Evolutionary conservation across 1,140 invertebrate species (phyloP).

Genomic region (Psilanteris sp.): DNA sequence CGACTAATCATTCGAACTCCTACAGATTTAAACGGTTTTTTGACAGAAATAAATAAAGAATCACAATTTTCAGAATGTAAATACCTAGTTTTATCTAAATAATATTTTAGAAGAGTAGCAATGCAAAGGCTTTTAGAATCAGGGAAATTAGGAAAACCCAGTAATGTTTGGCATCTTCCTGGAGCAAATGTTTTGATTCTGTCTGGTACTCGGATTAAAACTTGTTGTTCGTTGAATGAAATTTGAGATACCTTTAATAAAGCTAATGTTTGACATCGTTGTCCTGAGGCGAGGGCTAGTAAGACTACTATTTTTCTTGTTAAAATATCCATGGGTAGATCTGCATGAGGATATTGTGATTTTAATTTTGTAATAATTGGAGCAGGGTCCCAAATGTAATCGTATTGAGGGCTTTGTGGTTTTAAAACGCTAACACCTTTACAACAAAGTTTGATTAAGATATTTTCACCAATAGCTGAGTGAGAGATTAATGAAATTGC

Average conservation of each 20-base stretch:
- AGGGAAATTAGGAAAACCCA: not conserved
- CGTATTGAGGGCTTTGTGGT: not conserved
- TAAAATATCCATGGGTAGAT: not conserved
- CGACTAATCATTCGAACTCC: not conserved
- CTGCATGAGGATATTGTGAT: too few species aligned
- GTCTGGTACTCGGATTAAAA: constrained; percentile 6
- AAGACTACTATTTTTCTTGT: constrained; percentile 1
- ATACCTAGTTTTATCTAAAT: not conserved
- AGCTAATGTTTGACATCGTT: constrained; percentile 3
- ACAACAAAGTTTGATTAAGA: constrained; percentile 8
- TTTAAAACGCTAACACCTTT: not conserved
- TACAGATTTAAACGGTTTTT: not conserved
- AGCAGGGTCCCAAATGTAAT: constrained; percentile 5
- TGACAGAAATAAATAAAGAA: constrained; percentile 1
- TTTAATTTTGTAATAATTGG: not conserved
- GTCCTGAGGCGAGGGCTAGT: not conserved
- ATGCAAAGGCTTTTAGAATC: not conserved
- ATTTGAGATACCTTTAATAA: not conserved
- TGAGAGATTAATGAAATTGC: not conserved
- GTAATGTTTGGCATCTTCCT: not conserved
- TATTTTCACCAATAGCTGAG: constrained; percentile 10
- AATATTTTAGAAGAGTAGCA: not conserved
- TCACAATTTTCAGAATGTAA: not conserved
- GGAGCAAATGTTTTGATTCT: constrained; percentile 1
- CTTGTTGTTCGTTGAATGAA: not conserved